phyloP scores from a whole-genome alignment of 1,140 invertebrate genomes.

The Acarapis woodi region DNA sequence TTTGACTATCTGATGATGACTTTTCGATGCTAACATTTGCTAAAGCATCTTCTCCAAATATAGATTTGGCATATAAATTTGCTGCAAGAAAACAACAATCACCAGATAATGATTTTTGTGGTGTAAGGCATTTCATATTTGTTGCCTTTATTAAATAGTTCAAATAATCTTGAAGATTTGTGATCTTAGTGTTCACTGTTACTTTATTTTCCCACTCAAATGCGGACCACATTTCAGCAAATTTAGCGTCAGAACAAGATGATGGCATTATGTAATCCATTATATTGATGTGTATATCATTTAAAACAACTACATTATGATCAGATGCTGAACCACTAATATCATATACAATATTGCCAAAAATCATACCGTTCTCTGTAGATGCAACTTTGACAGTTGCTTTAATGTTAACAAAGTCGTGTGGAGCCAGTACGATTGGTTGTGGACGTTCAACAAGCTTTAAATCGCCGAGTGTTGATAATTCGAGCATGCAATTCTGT shows the following conservation, averaged over 20 bases:
- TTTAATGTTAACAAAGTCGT: slow-evolving; percentile 93
- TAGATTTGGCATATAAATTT: slow-evolving; percentile 92
- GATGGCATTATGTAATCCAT: slow-evolving; percentile 99
- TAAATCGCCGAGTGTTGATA: slow-evolving; percentile 83
- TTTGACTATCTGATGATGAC: slow-evolving; percentile 43
- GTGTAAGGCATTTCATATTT: slow-evolving; percentile 96
- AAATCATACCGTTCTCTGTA: slow-evolving; percentile 97
- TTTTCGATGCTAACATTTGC: slow-evolving; percentile 96
- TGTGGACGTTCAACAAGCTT: slow-evolving; percentile 91
- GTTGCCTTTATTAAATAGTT: slow-evolving; percentile 71
- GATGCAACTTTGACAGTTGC: slow-evolving; percentile 83
- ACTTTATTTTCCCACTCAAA: slow-evolving; percentile 99
- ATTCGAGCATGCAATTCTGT: slow-evolving; percentile 86
- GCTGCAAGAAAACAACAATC: slow-evolving; percentile 98
- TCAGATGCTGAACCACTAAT: slow-evolving; percentile 70
- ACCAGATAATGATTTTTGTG: slow-evolving; percentile 70
- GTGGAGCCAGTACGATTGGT: slow-evolving; percentile 70
- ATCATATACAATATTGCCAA: slow-evolving; percentile 97
- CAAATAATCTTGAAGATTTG: slow-evolving; percentile 71
- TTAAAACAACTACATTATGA: slow-evolving; percentile 84
- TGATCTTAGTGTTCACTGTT: slow-evolving; percentile 76
- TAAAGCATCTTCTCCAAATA: slow-evolving; percentile 94
- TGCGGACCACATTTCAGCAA: slow-evolving; percentile 96
- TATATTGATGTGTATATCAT: slow-evolving; percentile 98
- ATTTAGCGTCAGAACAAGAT: slow-evolving; percentile 71